These are phyloP conservation scores for Drosophila pectinifera DNA, from an alignment of 1,140 invertebrate genomes.

Conservation along the genomic window DNA sequence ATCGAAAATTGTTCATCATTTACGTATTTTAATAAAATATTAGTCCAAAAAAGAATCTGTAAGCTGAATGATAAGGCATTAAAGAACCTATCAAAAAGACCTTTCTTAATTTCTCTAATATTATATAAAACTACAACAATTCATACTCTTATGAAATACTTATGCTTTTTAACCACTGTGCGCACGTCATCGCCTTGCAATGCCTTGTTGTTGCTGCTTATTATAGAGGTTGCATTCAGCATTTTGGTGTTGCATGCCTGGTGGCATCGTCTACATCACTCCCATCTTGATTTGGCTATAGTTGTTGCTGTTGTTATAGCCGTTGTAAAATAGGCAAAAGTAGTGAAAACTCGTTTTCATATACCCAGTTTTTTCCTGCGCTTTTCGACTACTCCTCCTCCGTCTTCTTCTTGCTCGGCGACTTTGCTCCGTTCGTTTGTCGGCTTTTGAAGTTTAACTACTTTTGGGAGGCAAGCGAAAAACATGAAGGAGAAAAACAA, in stretches of 20 bases:
- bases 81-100: no score
- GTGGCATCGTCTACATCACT: constrained; percentile 35
- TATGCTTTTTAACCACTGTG: constrained; percentile 45
- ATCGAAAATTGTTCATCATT: no score
- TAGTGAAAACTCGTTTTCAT: constrained; percentile 80
- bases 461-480: constrained; percentile 66
- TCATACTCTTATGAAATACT: neutral
- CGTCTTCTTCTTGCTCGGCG: constrained; percentile 23
- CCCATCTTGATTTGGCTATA: constrained; percentile 40
- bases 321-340: constrained; percentile 79
- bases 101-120: neutral
- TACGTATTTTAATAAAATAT: no score
- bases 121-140: no score
- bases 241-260: constrained; percentile 49
- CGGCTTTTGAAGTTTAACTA: constrained; percentile 81
- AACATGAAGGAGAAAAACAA: constrained; percentile 21
- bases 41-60: no score
- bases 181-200: constrained; percentile 62
- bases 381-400: constrained; percentile 9
- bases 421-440: constrained; percentile 46
- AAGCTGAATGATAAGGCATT: no score
- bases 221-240: constrained; percentile 26
- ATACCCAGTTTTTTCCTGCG: constrained; percentile 19
- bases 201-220: constrained; percentile 30
- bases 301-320: constrained; percentile 33